Base-by-base conservation (phyloP, 1,140 invertebrate genomes). In the Drosophila tropicalis region DNA sequence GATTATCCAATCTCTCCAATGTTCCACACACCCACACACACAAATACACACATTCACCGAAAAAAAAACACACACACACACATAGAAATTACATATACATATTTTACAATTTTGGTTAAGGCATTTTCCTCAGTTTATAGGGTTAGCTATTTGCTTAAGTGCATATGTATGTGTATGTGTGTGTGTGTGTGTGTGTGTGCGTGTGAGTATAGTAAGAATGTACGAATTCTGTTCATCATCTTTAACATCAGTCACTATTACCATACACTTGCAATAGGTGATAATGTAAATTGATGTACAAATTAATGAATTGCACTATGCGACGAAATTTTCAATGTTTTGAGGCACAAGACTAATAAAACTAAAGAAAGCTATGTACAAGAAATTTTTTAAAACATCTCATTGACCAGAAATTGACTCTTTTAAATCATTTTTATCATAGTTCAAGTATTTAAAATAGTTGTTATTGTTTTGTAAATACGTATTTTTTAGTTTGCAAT, bases 151-250 rank as follows among this genome's bases (percentile, higher is more conserved):
- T 5, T 58, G 68, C 65, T 55, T 32, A 62, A 62, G 70, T 78
- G 64, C 64, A 22, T 54, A 25, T 64, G 66, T 70, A 41, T 51
- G 66, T 58, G 56, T 81, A 44, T 71, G 62, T 64, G 22, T 61
- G 63, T 74, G 54, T 65, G 57, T 57, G 62, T 60, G 70, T 65
- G 54, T 67, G 65, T 65, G 65, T 78, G 62, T 82, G 67, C 57
- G 25, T 72, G 32, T 39, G 39, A 29, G 29, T 13, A 12, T 51
- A 19, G 9, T 51, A 51, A 51, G 36, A 39, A 19, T 51, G 9
- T 22, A 12, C 1, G 12, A 22, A 1, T 3, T 12, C 17, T 5
- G 9, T 51, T 51, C 44, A 51, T 51, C 44, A 51, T 19, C 3
- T 12, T 22, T 15, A 22, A 51, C 44, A 51, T 51, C 44, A 51